Base-by-base conservation (phyloP, 2,113 vertebrate species). In the Pituophis catenifer region DNA sequence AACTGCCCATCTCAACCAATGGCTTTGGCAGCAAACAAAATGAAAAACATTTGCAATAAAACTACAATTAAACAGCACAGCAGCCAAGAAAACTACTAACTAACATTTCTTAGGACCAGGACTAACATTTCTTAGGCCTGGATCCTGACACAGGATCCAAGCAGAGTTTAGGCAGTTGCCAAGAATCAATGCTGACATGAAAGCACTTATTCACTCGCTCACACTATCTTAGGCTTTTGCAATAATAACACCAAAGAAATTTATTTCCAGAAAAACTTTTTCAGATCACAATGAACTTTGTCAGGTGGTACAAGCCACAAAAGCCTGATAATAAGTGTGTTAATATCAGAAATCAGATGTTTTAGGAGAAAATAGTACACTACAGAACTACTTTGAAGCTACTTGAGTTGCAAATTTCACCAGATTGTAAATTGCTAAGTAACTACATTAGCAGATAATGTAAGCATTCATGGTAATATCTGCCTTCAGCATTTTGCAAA, bases 401-500 rank as follows among this genome's bases (percentile, higher is more conserved):
- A n/a, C 89, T 44, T 85, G 65, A 53, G 0, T 87, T 95, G 91
- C 94, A 95, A 94, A 92, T 93, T 95, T 86, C 93, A 94, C 93
- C 93, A 96, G 88, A 90, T 75, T 95, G 93, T 95, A 93, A 93
- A 95, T 96, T 95, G 91, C 91, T 93, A 94, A 92, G 89, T 58
- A 53, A 1, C 62, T 96, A 95, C 87, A 92, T 93, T 93, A 89
- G 7, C 65, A 33, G 1, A 65, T 96, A 95, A 81, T 89, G 93
- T 92, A 93, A 91, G 8, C 54, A 94, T 65, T 94, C 93, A 12
- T 86, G 93, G 86, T 94, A 93, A 88, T 0, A 12, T 93, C 93
- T 93, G 92, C 75, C 33, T 81, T 81, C 33, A 48, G 93, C 62
- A 88, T 38, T 94, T 94, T 88, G 81, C 15, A 90, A 75, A 93